phyloP scores from a whole-genome alignment of 2,113 vertebrate species.

The Alaudala cheleensis region DNA sequence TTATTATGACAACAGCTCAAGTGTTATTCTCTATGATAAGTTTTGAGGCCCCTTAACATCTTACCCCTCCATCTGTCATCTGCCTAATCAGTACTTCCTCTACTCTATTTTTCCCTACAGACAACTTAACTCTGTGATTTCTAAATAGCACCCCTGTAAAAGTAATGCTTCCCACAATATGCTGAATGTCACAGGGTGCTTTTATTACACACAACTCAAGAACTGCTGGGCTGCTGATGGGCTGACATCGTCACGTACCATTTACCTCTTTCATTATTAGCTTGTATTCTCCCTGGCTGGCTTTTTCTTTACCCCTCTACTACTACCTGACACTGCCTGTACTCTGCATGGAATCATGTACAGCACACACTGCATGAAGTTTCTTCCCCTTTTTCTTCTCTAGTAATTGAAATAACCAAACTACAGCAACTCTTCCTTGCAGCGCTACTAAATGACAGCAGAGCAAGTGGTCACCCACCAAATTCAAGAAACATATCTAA shows the following conservation, averaged over 20 bases:
- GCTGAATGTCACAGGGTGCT: background rate
- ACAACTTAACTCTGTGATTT: background rate
- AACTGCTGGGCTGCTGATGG: background rate
- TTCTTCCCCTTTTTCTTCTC: background rate
- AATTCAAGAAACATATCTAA: background rate
- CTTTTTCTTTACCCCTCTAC: background rate
- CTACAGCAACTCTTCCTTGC: background rate
- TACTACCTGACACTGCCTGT: background rate
- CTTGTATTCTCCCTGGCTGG: background rate
- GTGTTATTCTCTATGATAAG: background rate
- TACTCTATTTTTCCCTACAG: background rate
- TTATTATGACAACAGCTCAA: background rate
- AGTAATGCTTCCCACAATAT: background rate
- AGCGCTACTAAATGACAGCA: background rate
- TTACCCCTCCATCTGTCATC: background rate
- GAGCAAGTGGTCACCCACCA: background rate
- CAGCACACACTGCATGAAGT: accelerated
- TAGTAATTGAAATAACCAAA: background rate
- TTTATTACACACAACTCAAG: background rate
- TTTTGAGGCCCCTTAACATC: background rate
- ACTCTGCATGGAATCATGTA: background rate
- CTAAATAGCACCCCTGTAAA: background rate
- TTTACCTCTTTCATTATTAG: background rate
- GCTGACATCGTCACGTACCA: background rate
- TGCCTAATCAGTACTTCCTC: background rate